Percentiles rank a stretch among this genome's conserved stretches.
phyloP scores from a whole-genome alignment of 2,797 vertebrate species.

The Channa striata region DNA sequence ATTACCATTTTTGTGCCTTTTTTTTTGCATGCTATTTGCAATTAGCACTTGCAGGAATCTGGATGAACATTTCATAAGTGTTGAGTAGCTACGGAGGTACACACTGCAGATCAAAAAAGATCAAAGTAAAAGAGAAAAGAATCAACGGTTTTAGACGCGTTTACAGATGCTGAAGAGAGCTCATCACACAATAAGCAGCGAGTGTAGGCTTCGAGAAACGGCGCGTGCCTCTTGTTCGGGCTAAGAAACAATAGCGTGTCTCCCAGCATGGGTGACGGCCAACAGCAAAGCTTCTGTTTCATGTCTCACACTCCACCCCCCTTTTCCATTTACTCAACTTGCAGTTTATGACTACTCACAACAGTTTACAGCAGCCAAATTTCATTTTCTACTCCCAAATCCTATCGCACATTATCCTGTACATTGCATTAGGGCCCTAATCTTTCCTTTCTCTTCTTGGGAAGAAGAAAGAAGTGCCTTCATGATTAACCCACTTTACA shows the following conservation, averaged over 20 bases:
- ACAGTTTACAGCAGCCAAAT: slow-evolving; percentile 86
- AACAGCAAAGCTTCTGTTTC: slow-evolving; percentile 75
- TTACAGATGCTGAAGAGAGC: slow-evolving; percentile 71
- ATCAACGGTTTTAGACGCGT: slow-evolving; percentile 57
- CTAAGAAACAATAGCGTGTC: slow-evolving; percentile 73
- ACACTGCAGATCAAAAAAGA: slow-evolving; percentile 62
- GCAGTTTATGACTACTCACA: slow-evolving; percentile 83
- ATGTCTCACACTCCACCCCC: slow-evolving; percentile 45
- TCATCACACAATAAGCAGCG: slow-evolving; percentile 64
- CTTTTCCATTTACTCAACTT: slow-evolving; percentile 69
- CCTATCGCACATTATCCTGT: slow-evolving; percentile 88
- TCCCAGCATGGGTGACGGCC: slow-evolving; percentile 77
- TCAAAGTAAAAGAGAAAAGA: slow-evolving; percentile 66
- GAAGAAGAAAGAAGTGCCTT: slow-evolving; percentile 84
- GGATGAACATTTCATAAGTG: slow-evolving; percentile 56
- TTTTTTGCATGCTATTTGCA: slow-evolving; percentile 65
- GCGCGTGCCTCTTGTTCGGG: slow-evolving; percentile 69
- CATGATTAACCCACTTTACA: slow-evolving; percentile 89
- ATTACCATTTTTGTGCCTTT: slow-evolving; percentile 69
- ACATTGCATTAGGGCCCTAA: slow-evolving; percentile 89
- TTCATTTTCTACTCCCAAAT: slow-evolving; percentile 87
- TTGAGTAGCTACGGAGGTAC: slow-evolving; percentile 30
- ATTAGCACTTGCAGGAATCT: slow-evolving; percentile 71
- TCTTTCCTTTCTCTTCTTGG: slow-evolving; percentile 84
- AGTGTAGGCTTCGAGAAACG: slow-evolving; percentile 70